Conservation (phyloP, 2,888 invertebrate species). For the Phortica okadai region DNA sequence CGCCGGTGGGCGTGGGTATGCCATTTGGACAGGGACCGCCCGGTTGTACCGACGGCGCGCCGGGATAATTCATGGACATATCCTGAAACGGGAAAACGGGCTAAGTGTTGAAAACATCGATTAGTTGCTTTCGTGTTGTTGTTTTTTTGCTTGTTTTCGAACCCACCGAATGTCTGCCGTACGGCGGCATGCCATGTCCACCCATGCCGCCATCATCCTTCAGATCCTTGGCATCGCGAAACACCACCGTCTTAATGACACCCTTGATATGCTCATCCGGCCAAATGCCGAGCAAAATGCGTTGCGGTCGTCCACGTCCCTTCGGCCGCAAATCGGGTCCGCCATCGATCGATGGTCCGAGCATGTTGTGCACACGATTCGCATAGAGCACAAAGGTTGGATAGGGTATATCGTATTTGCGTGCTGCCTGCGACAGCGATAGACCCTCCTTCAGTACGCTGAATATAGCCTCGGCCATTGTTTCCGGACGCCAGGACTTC, state of each 20-base stretch:
- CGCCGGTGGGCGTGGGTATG: constrained; percentile 76
- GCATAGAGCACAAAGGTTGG: constrained; percentile 96
- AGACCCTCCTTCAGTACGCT: constrained; percentile 93
- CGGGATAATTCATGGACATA: constrained; percentile 79
- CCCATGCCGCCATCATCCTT: constrained; percentile 81
- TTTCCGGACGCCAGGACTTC: constrained; percentile 95
- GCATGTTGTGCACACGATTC: constrained; percentile 94
- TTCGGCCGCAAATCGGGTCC: constrained; percentile 94
- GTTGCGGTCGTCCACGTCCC: constrained; percentile 92
- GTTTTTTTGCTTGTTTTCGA: constrained; percentile 2
- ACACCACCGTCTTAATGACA: constrained; percentile 93
- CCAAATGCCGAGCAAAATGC: constrained; percentile 94
- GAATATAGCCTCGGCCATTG: constrained; percentile 96
- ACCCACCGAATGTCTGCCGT: constrained; percentile 81
- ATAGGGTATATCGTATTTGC: constrained; percentile 96
- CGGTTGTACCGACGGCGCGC: constrained; percentile 61
- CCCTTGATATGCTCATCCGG: constrained; percentile 95
- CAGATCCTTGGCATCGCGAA: constrained; percentile 89
- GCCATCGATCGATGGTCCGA: constrained; percentile 93
- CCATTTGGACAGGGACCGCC: constrained; percentile 78
- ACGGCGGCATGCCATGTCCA: constrained; percentile 77
- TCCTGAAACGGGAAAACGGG: constrained; percentile 81
- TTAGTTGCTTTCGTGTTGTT: constrained; percentile 47
- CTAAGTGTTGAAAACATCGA: constrained; percentile 63
- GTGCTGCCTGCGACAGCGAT: constrained; percentile 91